These are phyloP conservation scores for Gracilinanus agilis DNA, from an alignment of 2,113 vertebrate species.

Conservation along the genomic window DNA sequence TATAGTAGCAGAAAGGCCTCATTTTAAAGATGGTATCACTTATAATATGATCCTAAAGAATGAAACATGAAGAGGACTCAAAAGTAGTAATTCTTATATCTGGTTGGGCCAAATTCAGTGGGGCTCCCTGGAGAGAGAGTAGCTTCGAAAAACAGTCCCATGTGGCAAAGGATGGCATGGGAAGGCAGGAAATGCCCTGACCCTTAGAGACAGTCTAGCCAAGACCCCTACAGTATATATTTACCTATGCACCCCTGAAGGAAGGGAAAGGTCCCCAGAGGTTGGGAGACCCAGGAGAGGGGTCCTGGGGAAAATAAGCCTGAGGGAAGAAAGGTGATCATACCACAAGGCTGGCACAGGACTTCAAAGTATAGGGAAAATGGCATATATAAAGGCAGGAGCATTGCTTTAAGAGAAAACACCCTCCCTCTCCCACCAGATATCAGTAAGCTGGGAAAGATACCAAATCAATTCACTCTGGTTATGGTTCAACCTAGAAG, in stretches of 20 bases:
- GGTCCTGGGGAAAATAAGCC: neutral
- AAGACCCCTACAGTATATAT: neutral
- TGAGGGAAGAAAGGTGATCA: neutral
- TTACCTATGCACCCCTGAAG: neutral
- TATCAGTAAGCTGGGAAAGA: neutral
- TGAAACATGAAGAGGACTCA: neutral
- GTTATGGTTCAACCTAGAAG: neutral
- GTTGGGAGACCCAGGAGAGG: neutral
- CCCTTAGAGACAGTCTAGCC: neutral
- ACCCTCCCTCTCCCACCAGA: neutral
- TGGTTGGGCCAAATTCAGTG: neutral
- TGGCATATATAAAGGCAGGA: neutral
- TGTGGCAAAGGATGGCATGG: neutral
- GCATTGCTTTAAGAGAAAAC: neutral
- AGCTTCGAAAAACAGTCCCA: neutral
- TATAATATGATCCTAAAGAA: neutral
- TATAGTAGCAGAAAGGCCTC: neutral
- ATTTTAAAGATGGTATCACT: neutral
- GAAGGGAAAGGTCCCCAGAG: neutral
- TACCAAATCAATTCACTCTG: neutral
- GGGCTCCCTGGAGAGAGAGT: neutral
- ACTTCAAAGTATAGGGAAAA: neutral
- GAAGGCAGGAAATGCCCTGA: neutral
- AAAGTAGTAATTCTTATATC: neutral
- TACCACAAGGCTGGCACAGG: neutral